Conservation (phyloP, 2,797 vertebrate genomes). For the Clamator glandarius region DNA sequence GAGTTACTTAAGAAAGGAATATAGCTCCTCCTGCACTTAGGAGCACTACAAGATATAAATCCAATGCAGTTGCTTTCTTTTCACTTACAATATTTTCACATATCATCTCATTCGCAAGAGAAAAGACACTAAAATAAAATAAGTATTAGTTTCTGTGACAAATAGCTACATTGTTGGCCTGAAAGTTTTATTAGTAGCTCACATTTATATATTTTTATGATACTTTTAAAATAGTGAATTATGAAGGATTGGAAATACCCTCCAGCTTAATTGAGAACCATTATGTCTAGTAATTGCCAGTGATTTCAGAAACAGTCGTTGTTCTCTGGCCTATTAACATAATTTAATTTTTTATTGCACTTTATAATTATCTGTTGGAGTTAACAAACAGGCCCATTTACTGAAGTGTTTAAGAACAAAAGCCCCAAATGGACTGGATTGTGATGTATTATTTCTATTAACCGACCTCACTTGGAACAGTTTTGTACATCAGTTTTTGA, state of each 20-base stretch:
- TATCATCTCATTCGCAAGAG: background rate
- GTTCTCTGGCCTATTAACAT: conserved; percentile 95
- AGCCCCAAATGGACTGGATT: conserved; percentile 57
- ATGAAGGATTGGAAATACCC: conserved; percentile 87
- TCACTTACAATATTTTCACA: conserved; percentile 34
- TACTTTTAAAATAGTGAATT: conserved; percentile 81
- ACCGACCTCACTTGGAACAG: conserved; percentile 22
- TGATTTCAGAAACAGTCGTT: conserved; percentile 93
- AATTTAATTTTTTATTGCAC: conserved; percentile 97
- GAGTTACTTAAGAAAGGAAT: conserved; percentile 33
- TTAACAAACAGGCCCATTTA: conserved; percentile 79
- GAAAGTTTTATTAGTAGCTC: conserved; percentile 79
- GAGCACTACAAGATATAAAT: background rate
- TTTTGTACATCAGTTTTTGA: conserved; percentile 14
- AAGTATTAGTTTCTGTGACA: conserved; percentile 39
- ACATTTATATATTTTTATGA: conserved; percentile 76
- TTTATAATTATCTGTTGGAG: conserved; percentile 80
- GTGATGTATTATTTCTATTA: conserved; percentile 58
- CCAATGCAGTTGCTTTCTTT: conserved; percentile 35
- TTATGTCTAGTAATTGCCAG: conserved; percentile 97
- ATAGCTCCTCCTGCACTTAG: background rate
- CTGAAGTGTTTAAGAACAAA: conserved; percentile 74
- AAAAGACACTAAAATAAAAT: background rate
- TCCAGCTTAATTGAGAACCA: conserved; percentile 96
- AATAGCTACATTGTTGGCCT: conserved; percentile 47